Percentiles rank a stretch among this genome's conserved stretches.
These are phyloP conservation scores for honey bee (Apis mellifera) DNA, from an alignment of 1,140 invertebrate species.

Conservation along the genomic window Amel_HAv3.1 CM009932.2:15694501-15695000, in stretches of 20 bases:
- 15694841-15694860: neutral
- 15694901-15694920: constrained; percentile 4
- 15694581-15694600: constrained; percentile 56
- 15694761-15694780: neutral
- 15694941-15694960: constrained; percentile 3
- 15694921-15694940: constrained; percentile 21
- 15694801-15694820: neutral
- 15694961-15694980: constrained; percentile 14
- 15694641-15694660: constrained; percentile 34
- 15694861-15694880: neutral
- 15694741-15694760: neutral
- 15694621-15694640: constrained; percentile 28
- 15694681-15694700: constrained; percentile 13
- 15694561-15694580: constrained; percentile 31
- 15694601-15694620: constrained; percentile 55
- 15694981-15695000: neutral
- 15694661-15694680: constrained; percentile 61
- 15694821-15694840: neutral
- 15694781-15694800: neutral
- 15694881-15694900: neutral
- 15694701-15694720: constrained; percentile 44
- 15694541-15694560: constrained; percentile 36
- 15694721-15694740: constrained; percentile 35
- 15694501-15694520: constrained; percentile 32
- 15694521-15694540: constrained; percentile 26